Conservation (phyloP, 2,797 vertebrate genomes). For the Perdix hodgsoniae region DNA sequence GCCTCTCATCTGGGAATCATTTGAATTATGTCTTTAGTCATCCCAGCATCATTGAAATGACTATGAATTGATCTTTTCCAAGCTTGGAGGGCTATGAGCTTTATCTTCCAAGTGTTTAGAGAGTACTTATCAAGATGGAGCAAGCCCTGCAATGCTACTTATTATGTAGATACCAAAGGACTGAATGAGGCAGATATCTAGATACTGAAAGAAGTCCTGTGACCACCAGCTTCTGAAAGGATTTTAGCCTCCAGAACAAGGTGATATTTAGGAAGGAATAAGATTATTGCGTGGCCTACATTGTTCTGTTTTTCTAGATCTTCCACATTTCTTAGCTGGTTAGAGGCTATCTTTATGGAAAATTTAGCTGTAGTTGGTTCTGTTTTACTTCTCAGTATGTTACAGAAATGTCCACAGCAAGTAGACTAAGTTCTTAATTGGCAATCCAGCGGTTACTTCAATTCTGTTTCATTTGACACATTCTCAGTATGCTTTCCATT, state of each 20-base stretch:
- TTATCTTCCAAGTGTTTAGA: neutral
- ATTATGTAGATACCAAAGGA: rapidly evolving
- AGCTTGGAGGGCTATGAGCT: rapidly evolving
- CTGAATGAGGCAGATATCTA: neutral
- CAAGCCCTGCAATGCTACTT: neutral
- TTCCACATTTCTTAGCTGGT: neutral
- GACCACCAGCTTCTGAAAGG: neutral
- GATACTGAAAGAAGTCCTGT: neutral
- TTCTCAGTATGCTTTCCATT: neutral
- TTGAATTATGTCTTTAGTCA: neutral
- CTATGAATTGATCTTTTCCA: neutral
- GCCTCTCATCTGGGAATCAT: neutral
- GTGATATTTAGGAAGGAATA: neutral
- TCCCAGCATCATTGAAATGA: neutral
- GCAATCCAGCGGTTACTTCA: neutral
- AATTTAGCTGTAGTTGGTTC: neutral
- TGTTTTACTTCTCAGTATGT: neutral
- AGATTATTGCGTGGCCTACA: neutral
- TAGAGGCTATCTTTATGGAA: neutral
- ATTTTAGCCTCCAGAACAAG: neutral
- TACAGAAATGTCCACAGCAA: neutral
- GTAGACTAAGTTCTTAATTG: neutral
- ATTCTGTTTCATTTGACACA: rapidly evolving
- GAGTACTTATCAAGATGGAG: rapidly evolving
- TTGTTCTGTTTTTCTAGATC: neutral